Evolutionary conservation across 2,797 vertebrate genomes (phyloP).

Genomic region (Apodemus agrarius): DNA sequence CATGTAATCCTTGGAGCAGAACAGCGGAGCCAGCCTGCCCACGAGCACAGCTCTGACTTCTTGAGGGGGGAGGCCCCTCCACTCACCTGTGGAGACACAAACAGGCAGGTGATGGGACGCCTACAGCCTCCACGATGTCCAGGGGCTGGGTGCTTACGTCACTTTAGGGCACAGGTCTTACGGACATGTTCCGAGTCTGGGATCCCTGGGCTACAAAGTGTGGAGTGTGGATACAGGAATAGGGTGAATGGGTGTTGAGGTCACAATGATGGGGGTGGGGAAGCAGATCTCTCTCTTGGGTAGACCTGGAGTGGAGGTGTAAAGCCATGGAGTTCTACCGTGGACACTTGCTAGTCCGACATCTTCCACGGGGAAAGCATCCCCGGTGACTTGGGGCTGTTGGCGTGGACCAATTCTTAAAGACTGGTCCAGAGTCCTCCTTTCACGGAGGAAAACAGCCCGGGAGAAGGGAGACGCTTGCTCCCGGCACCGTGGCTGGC

Average conservation of each 20-base stretch:
- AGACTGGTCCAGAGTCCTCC: background rate
- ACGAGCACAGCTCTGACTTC: constrained; percentile 86
- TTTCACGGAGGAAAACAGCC: background rate
- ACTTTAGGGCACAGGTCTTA: background rate
- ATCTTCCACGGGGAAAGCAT: background rate
- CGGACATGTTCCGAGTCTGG: background rate
- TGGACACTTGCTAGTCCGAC: background rate
- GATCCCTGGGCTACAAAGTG: background rate
- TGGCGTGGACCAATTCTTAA: background rate
- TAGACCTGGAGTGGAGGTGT: background rate
- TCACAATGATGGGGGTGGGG: background rate
- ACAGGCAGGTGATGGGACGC: constrained; percentile 51
- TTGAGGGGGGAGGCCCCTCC: constrained; percentile 81
- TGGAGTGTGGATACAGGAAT: background rate
- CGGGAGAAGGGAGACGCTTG: background rate
- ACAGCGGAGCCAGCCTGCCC: constrained; percentile 88
- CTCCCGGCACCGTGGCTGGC: background rate
- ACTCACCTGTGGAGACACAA: constrained; percentile 83
- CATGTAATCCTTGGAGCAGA: constrained; percentile 91
- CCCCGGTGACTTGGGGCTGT: background rate
- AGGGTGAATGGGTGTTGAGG: background rate
- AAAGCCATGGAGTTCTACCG: background rate
- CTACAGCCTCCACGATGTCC: background rate
- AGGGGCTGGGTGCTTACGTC: background rate
- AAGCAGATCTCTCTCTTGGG: background rate